These are phyloP conservation scores for Odontamblyopus rebecca DNA, from an alignment of 2,797 vertebrate species.

Conservation along the genomic window DNA sequence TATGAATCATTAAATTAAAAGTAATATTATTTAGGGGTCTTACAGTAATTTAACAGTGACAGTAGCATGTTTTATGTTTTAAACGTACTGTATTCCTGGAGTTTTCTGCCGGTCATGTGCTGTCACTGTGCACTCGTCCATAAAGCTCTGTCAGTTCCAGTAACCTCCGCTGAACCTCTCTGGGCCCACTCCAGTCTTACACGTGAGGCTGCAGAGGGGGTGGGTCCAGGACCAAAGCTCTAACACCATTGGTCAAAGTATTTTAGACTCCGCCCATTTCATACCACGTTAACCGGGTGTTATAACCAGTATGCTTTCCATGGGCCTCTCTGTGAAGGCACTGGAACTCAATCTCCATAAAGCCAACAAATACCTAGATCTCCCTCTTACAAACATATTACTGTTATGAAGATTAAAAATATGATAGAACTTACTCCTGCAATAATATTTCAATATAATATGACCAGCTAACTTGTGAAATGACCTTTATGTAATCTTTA, in stretches of 20 bases:
- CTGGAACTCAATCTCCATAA: conserved; percentile 7
- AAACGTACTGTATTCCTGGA: conserved; percentile 53
- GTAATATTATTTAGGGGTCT: too few relatives aligned
- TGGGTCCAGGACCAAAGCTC: conserved; percentile 10
- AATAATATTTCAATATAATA: background rate
- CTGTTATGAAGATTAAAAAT: background rate
- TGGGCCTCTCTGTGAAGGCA: conserved; percentile 40
- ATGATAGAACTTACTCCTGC: background rate
- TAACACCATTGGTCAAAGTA: conserved; percentile 41
- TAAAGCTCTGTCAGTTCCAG: conserved; percentile 66
- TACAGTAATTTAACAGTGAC: background rate
- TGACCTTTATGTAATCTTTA: background rate
- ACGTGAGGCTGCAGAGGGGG: conserved; percentile 40
- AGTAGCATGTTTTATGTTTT: background rate
- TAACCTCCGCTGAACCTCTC: conserved; percentile 52
- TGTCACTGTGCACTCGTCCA: conserved; percentile 26
- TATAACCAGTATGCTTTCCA: conserved; percentile 21
- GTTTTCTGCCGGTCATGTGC: conserved; percentile 41
- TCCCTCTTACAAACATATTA: background rate
- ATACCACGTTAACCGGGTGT: background rate
- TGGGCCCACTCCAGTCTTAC: conserved; percentile 52
- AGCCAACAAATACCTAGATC: background rate
- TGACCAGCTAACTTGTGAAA: background rate
- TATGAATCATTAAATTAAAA: background rate
- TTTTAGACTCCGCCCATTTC: conserved; percentile 32